phyloP scores from a whole-genome alignment of 2,797 vertebrate genomes.

The Paratrypauchen microcephalus region DNA sequence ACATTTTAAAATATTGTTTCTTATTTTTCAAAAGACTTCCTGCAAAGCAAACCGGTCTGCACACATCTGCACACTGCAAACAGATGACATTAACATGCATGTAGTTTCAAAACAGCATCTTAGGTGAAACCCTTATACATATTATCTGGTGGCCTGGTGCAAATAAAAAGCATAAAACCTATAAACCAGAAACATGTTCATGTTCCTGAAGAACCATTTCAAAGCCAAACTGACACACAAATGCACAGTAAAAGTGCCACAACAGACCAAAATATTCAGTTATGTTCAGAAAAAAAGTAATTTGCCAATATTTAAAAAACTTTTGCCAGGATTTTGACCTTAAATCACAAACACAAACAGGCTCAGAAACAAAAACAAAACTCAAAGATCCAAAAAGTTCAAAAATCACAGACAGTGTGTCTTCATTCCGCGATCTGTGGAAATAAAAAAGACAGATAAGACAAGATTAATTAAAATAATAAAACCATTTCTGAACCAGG shows the following conservation, averaged over 20 bases:
- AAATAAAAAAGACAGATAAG: neutral
- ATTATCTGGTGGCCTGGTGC: neutral
- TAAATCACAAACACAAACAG: neutral
- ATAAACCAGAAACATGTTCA: neutral
- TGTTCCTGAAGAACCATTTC: neutral
- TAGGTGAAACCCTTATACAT: neutral
- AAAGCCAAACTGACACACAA: constrained; percentile 1
- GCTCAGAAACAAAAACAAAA: neutral
- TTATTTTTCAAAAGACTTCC: neutral
- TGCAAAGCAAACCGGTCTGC: neutral
- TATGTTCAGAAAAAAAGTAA: neutral
- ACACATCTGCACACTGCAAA: neutral
- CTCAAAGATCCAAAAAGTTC: neutral
- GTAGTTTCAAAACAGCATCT: neutral
- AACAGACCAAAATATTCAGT: neutral
- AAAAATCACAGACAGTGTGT: neutral
- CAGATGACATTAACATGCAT: neutral
- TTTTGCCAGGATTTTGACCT: neutral
- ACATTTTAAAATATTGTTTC: neutral
- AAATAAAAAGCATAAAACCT: neutral
- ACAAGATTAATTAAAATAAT: neutral
- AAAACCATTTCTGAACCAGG: too few relatives aligned
- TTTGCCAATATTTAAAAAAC: neutral
- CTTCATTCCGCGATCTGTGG: neutral
- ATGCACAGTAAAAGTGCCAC: neutral